These are phyloP conservation scores for Acanthosoma haemorrhoidale DNA, from an alignment of 2,888 invertebrate species.

Conservation along the genomic window DNA sequence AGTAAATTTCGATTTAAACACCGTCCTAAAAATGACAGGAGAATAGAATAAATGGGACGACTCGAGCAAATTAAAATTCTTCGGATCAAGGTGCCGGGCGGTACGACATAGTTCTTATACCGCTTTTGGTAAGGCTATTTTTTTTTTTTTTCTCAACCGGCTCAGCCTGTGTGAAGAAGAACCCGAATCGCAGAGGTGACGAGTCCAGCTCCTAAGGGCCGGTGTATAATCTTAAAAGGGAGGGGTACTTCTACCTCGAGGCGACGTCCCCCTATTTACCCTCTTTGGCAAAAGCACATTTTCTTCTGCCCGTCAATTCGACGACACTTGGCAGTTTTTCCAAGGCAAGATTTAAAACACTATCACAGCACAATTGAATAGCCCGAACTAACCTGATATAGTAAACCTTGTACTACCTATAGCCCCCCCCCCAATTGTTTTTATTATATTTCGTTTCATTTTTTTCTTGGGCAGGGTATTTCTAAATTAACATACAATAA, in stretches of 20 bases:
- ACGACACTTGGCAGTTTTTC: background rate
- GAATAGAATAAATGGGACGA: conserved; percentile 4
- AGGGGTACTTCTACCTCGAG: background rate
- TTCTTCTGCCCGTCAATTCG: background rate
- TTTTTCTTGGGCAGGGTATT: too few relatives aligned
- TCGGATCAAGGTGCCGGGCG: background rate
- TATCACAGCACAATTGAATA: too few relatives aligned
- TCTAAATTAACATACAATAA: too few relatives aligned
- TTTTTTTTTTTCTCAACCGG: background rate
- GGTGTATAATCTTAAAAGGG: too few relatives aligned
- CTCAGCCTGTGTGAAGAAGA: conserved; percentile 11
- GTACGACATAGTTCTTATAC: conserved; percentile 18
- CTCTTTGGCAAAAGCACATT: background rate
- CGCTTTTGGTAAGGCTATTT: conserved; percentile 10
- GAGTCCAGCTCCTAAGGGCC: background rate
- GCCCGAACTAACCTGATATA: too few relatives aligned
- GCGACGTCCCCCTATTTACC: background rate
- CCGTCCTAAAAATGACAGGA: background rate
- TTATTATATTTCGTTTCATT: too few relatives aligned
- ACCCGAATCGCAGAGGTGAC: conserved; percentile 2
- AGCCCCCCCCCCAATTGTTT: too few relatives aligned
- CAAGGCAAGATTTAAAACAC: too few relatives aligned
- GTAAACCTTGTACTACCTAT: too few relatives aligned
- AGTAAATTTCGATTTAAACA: background rate
- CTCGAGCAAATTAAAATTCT: conserved; percentile 18